Conservation (phyloP, 1,140 invertebrate genomes). For the Brachionus rubens region DNA sequence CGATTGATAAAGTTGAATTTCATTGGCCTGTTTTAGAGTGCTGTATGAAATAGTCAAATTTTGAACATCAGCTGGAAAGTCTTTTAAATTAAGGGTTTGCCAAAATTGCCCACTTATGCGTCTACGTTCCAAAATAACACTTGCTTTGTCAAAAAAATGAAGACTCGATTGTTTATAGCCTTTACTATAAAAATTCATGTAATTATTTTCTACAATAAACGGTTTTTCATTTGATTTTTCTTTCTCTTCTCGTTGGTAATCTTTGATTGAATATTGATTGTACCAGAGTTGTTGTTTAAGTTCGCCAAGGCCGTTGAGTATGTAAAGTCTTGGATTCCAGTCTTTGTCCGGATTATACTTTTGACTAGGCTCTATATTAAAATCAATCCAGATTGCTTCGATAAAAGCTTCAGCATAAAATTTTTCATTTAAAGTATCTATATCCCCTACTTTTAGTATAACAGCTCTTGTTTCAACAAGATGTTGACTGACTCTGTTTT, state of each 20-base stretch:
- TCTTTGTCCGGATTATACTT: conserved; percentile 7
- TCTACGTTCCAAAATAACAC: conserved; percentile 27
- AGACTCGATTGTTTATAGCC: neutral
- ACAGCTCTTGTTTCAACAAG: conserved; percentile 22
- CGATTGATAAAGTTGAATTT: neutral
- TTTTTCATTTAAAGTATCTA: conserved; percentile 48
- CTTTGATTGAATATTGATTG: conserved; percentile 15
- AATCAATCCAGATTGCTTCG: conserved; percentile 46
- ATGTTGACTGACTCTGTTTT: neutral
- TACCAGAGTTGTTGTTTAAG: conserved; percentile 38
- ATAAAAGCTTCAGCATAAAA: conserved; percentile 48
- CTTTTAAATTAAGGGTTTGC: conserved; percentile 9
- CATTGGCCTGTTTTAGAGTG: neutral
- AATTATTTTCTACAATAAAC: conserved; percentile 2
- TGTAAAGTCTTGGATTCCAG: conserved; percentile 15
- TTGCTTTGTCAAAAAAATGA: neutral
- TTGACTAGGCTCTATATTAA: neutral
- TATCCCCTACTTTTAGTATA: conserved; percentile 48
- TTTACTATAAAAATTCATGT: neutral
- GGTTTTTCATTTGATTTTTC: conserved; percentile 37
- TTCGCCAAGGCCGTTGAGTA: neutral
- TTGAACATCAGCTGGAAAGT: conserved; percentile 42
- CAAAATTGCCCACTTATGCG: conserved; percentile 30
- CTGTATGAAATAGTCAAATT: conserved; percentile 21
- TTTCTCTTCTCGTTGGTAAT: neutral